Percentiles rank a stretch among this genome's conserved stretches.
These are phyloP conservation scores for Conistra vaccinii DNA, from an alignment of 2,888 invertebrate species.

Conservation along the genomic window DNA sequence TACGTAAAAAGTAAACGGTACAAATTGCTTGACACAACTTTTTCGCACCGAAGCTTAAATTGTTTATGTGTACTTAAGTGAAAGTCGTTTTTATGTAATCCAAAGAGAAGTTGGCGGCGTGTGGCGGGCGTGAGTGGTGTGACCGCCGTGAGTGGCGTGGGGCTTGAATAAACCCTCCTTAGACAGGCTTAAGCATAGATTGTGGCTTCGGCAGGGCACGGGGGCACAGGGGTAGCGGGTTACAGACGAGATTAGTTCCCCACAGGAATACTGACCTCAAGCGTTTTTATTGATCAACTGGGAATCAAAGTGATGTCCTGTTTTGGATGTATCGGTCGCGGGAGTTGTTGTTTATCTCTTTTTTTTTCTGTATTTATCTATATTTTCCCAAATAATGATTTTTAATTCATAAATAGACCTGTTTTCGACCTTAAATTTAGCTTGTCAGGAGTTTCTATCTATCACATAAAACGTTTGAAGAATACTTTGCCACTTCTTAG, in stretches of 20 bases:
- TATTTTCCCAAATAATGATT: slow-evolving; percentile 2
- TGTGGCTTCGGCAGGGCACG: slow-evolving; percentile 38
- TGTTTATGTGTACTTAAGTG: slow-evolving; percentile 60
- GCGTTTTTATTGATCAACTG: slow-evolving; percentile 44
- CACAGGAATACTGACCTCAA: slow-evolving; percentile 35
- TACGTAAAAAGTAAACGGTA: slow-evolving; percentile 49
- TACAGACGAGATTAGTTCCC: slow-evolving; percentile 52
- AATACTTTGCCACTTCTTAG: neutral
- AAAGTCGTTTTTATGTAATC: slow-evolving; percentile 64
- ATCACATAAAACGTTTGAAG: neutral
- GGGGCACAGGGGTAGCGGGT: slow-evolving; percentile 13
- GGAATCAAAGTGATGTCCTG: slow-evolving; percentile 23
- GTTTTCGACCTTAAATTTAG: neutral
- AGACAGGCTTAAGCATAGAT: slow-evolving; percentile 62
- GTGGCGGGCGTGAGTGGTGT: slow-evolving; percentile 32
- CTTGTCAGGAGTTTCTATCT: neutral
- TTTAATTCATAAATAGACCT: neutral
- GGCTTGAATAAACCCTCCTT: slow-evolving; percentile 62
- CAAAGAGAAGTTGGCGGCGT: slow-evolving; percentile 45
- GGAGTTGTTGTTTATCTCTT: neutral
- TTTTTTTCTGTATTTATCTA: neutral
- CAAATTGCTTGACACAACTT: slow-evolving; percentile 60
- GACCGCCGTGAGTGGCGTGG: slow-evolving; percentile 49
- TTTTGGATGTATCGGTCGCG: slow-evolving; percentile 5
- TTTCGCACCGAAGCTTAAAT: slow-evolving; percentile 55